Conservation (phyloP, 2,113 vertebrate genomes). For the Paedocypris sp. region DNA sequence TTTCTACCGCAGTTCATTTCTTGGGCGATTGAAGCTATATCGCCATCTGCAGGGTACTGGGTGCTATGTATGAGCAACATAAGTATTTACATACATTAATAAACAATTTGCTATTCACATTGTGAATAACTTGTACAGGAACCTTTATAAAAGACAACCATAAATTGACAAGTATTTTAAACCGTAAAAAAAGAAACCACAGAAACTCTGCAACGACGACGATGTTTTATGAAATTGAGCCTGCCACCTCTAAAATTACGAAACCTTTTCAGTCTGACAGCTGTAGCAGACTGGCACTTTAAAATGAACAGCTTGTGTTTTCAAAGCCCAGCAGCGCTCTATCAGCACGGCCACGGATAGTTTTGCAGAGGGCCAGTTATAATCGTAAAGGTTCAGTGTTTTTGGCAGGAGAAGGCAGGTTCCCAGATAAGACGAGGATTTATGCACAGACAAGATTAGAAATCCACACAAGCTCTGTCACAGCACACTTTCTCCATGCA, state of each 20-base stretch:
- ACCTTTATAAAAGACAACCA: too few relatives aligned
- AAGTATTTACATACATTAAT: too few relatives aligned
- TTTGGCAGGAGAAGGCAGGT: slow-evolving; percentile 20
- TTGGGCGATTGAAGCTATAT: too few relatives aligned
- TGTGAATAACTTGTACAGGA: too few relatives aligned
- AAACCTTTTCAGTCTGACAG: slow-evolving; percentile 9
- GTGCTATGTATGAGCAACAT: too few relatives aligned
- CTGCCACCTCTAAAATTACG: slow-evolving; percentile 5
- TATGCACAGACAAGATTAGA: slow-evolving; percentile 40
- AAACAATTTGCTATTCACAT: too few relatives aligned
- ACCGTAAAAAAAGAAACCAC: neutral
- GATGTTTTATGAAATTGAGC: neutral
- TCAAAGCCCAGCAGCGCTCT: slow-evolving; percentile 4
- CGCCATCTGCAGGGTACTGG: too few relatives aligned
- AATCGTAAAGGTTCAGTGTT: slow-evolving; percentile 29
- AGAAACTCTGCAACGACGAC: neutral
- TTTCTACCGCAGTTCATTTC: too few relatives aligned
- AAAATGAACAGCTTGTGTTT: neutral
- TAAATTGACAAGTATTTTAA: neutral
- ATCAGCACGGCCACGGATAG: neutral
- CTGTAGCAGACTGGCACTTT: neutral
- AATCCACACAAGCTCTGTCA: slow-evolving; percentile 19
- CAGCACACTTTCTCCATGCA: slow-evolving; percentile 21
- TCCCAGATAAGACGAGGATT: slow-evolving; percentile 32
- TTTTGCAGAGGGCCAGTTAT: slow-evolving; percentile 3